Percentiles rank a stretch among this genome's conserved stretches.
phyloP scores from a whole-genome alignment of 2,113 vertebrate genomes.

The Poeciliopsis turrubarensis region DNA sequence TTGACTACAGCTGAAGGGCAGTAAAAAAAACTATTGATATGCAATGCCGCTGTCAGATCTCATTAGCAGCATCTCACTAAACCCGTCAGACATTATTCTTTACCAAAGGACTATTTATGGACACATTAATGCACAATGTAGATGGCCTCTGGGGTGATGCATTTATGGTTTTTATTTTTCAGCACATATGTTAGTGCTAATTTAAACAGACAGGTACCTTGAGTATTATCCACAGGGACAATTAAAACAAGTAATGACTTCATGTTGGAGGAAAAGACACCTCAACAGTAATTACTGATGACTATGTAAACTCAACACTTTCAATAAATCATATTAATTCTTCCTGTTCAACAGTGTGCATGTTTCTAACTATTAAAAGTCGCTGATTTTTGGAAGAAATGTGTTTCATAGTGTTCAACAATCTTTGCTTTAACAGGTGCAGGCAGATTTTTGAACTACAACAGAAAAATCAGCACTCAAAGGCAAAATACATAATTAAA shows the following conservation, averaged over 20 bases:
- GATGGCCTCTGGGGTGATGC: conserved; percentile 6
- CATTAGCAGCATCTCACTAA: conserved; percentile 33
- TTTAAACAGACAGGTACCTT: conserved; percentile 62
- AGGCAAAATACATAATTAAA: background rate
- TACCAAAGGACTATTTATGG: conserved; percentile 33
- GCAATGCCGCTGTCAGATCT: conserved; percentile 36
- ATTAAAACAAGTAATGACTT: conserved; percentile 35
- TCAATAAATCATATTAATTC: conserved; percentile 54
- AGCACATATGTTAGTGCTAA: conserved; percentile 27
- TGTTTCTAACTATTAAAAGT: conserved; percentile 37
- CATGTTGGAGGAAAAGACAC: conserved; percentile 27
- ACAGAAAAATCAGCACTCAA: too few species aligned
- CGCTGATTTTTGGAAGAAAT: conserved; percentile 33
- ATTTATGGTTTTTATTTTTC: conserved; percentile 39
- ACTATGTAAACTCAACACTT: conserved; percentile 17
- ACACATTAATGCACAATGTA: conserved; percentile 29
- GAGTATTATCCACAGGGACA: conserved; percentile 49
- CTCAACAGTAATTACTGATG: conserved; percentile 59
- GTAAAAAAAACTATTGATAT: conserved; percentile 27
- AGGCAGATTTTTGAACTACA: too few species aligned
- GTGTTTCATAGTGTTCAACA: conserved; percentile 11
- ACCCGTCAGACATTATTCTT: conserved; percentile 36
- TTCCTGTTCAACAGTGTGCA: conserved; percentile 29
- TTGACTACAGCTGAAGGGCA: conserved; percentile 37
- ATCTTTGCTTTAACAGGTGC: background rate